Evolutionary conservation across 2,888 invertebrate species (phyloP), one percentile per base, ranked within the genome.

Genomic region (Abscondita cerata): DNA sequence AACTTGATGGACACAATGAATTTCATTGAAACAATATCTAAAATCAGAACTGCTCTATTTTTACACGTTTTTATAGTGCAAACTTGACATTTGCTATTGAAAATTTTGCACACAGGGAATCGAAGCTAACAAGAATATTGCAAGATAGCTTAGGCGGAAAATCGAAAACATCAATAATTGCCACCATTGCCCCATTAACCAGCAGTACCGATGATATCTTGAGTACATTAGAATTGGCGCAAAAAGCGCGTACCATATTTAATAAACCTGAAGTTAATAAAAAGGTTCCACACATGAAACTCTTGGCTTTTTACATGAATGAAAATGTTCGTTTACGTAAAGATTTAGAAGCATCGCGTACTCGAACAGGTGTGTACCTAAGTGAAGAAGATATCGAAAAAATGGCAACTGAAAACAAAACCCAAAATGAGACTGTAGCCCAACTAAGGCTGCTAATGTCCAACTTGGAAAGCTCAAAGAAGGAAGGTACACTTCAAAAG

Each of bases 91-190:
- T n/a, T n/a, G n/a, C n/a, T n/a, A n/a, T n/a, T n/a, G n/a, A n/a
- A n/a, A n/a, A n/a, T n/a, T n/a, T n/a, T 25, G 8, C 15, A 15
- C 36, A 8, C n/a, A 50, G 98, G 68, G 98, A 98, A 79, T 98
- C 97, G 0, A 99, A 99, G 77, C 81, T 99, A 59, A 99, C 98
- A 0, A 87, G 98, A 16, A 86, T 99, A 59, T 83, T 99, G 0
- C 96, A 96, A 83, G 98, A 99, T 75, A 97, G 97, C 1, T 85
- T 99, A 2, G 98, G 98, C 15, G 98, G 98, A 0, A 86, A 93
- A 20, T 98, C 98, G 0, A 98, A 98, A 81, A 99, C 98, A 0
- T 95, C 96, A 0, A 95, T 99, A 69, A 97, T 99, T 68, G 98
- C 98, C 0, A 98, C 98, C 1, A 86, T 98, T 36, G 96, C 96